Percentiles rank a stretch among this genome's conserved stretches.
Conservation (phyloP, 2,113 vertebrate genomes). For the Nibea albiflora region DNA sequence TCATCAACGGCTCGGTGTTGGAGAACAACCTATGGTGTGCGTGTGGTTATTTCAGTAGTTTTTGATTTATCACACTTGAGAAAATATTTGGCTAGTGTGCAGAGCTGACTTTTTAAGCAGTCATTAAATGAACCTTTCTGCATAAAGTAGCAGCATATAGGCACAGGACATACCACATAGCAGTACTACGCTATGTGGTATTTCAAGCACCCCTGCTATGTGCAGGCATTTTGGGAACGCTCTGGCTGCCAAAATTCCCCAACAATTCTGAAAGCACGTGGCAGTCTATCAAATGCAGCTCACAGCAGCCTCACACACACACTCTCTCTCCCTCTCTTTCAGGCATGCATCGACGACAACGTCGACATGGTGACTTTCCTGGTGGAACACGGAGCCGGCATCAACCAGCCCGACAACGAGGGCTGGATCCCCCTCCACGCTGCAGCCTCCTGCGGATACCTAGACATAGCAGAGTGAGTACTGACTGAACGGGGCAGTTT, state of each 20-base stretch:
- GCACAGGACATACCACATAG: slow-evolving; percentile 9
- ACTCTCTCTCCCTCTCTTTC: slow-evolving; percentile 31
- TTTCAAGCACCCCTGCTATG: slow-evolving; percentile 69
- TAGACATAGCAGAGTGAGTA: slow-evolving; percentile 99
- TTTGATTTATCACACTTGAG: slow-evolving; percentile 7
- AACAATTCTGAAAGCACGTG: slow-evolving; percentile 40
- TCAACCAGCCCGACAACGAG: slow-evolving; percentile 99
- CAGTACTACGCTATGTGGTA: slow-evolving; percentile 55
- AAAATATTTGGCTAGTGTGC: background rate
- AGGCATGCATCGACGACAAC: slow-evolving; percentile 99
- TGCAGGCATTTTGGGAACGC: slow-evolving; percentile 58
- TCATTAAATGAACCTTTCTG: background rate
- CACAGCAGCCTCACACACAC: slow-evolving; percentile 31
- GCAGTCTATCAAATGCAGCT: slow-evolving; percentile 20
- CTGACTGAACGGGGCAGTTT: background rate
- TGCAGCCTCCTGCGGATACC: slow-evolving; percentile 97
- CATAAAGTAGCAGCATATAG: slow-evolving; percentile 8
- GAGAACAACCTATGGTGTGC: background rate
- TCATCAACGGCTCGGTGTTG: background rate
- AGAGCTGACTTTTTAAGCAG: background rate
- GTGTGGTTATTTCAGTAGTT: background rate
- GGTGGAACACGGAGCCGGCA: slow-evolving; percentile 96
- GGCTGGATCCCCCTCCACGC: slow-evolving; percentile 99
- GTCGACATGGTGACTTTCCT: slow-evolving; percentile 99
- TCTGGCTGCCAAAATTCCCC: slow-evolving; percentile 65